Conservation (phyloP, 2,113 vertebrate genomes). For the Beaufortia kweichowensis region DNA sequence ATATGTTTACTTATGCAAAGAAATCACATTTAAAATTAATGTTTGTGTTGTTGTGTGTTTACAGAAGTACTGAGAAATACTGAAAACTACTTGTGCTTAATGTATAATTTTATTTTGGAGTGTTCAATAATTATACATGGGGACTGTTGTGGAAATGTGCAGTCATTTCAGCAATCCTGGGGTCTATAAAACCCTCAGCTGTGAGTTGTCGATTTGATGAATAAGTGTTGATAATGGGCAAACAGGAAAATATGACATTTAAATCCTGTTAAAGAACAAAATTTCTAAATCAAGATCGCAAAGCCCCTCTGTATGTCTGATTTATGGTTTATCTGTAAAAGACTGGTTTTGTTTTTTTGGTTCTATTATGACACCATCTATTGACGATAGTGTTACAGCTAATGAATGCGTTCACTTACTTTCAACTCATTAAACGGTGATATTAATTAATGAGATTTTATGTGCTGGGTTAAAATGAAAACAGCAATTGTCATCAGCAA, state of each 20-base stretch:
- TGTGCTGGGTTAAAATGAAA: constrained; percentile 13
- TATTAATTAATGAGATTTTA: constrained; percentile 33
- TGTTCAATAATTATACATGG: neutral
- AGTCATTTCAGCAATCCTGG: neutral
- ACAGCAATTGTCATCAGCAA: constrained; percentile 24
- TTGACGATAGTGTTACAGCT: neutral
- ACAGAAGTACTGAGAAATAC: neutral
- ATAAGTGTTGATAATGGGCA: constrained; percentile 3
- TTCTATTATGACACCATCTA: neutral
- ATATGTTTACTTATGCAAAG: too few relatives aligned
- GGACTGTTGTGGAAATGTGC: neutral
- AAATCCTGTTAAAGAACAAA: neutral
- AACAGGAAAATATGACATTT: constrained; percentile 21
- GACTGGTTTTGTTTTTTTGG: neutral
- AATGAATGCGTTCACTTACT: constrained; percentile 11
- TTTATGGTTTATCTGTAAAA: neutral
- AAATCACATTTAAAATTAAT: too few relatives aligned
- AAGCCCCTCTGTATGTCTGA: neutral
- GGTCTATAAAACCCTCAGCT: neutral
- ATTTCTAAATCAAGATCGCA: neutral
- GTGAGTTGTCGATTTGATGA: constrained; percentile 1
- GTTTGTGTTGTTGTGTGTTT: too few relatives aligned
- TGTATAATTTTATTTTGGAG: neutral
- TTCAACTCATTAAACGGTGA: constrained; percentile 10
- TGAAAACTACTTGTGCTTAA: neutral